Conservation (phyloP, 1,140 invertebrate species). For the Rhyzopertha dominica region DNA sequence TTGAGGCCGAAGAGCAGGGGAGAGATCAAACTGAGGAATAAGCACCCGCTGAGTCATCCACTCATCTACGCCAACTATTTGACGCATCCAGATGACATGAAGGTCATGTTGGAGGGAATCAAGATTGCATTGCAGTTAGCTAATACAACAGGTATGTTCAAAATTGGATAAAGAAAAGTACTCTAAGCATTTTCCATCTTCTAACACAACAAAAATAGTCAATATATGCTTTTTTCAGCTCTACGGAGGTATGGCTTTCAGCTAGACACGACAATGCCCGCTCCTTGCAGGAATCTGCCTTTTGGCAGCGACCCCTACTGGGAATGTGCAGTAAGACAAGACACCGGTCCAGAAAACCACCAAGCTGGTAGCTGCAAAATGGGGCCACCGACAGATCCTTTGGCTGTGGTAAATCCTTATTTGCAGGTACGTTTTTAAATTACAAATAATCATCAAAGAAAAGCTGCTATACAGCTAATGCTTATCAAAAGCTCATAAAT, state of each 20-base stretch:
- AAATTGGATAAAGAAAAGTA: too few species aligned
- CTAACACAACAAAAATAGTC: not conserved
- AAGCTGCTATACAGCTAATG: too few species aligned
- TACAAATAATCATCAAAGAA: too few species aligned
- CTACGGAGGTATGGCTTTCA: conserved; percentile 64
- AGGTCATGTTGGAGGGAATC: conserved; percentile 68
- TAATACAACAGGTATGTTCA: conserved; percentile 56
- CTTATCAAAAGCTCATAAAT: too few species aligned
- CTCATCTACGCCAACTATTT: conserved; percentile 80
- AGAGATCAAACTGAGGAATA: conserved; percentile 61
- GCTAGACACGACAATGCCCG: conserved; percentile 61
- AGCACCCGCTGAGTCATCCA: conserved; percentile 65
- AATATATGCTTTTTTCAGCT: conserved; percentile 40
- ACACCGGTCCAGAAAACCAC: conserved; percentile 79
- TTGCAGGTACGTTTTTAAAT: conserved; percentile 47
- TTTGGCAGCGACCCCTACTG: conserved; percentile 77
- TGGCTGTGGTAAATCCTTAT: conserved; percentile 67
- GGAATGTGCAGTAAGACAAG: conserved; percentile 69
- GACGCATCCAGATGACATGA: conserved; percentile 60
- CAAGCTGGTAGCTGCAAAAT: conserved; percentile 80
- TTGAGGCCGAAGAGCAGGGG: conserved; percentile 80
- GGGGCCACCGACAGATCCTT: conserved; percentile 61
- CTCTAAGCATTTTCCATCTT: not conserved
- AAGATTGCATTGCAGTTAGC: conserved; percentile 72
- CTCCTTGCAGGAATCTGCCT: conserved; percentile 65